phyloP scores from a whole-genome alignment of 64 coral and sea anemone genomes.

The Pachyseris speciosa region DNA sequence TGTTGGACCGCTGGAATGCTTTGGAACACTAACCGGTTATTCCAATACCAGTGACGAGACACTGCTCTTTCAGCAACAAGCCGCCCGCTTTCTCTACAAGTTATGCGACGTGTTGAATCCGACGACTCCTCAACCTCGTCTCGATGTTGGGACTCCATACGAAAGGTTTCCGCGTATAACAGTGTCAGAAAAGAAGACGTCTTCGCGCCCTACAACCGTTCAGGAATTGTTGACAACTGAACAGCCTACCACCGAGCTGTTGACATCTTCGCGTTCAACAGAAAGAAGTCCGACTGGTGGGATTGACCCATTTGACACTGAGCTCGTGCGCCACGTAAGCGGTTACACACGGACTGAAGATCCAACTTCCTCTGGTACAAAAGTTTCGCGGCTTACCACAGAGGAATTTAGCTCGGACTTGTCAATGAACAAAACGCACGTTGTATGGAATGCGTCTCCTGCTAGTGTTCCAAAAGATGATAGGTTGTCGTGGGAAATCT shows the following conservation, averaged over 20 bases:
- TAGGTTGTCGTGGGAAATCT: background rate
- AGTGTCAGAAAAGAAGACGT: background rate
- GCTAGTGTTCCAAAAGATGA: background rate
- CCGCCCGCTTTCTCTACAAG: background rate
- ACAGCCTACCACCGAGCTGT: background rate
- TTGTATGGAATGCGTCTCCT: background rate
- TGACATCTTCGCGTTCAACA: background rate
- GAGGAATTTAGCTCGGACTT: background rate
- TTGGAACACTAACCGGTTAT: background rate
- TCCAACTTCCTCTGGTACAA: background rate
- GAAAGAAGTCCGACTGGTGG: background rate
- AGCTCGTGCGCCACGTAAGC: background rate
- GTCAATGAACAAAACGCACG: background rate
- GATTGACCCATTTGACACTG: background rate
- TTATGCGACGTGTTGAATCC: background rate
- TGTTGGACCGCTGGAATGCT: conserved; percentile 55
- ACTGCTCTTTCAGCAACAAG: background rate
- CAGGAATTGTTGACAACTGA: background rate
- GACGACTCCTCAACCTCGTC: background rate
- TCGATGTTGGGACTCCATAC: background rate
- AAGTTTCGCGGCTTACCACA: background rate
- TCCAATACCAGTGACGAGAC: background rate
- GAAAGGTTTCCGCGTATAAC: background rate
- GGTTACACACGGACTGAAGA: background rate
- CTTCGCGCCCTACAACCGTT: background rate